Conservation (phyloP, 2,888 invertebrate genomes). For the Dendrolimus houi region DNA sequence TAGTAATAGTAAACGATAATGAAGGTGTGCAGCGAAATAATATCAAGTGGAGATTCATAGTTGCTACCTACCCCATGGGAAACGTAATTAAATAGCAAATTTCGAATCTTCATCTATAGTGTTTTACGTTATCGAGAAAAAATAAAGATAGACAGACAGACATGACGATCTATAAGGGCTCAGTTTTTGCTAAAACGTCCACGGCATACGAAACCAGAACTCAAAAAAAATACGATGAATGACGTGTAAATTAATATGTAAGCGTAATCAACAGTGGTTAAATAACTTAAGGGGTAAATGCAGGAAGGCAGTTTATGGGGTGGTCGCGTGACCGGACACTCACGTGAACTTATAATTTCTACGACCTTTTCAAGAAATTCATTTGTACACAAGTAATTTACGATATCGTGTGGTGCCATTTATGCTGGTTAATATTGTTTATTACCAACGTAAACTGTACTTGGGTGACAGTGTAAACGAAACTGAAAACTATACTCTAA, state of each 20-base stretch:
- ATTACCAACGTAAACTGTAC: conserved; percentile 10
- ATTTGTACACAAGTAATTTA: conserved; percentile 54
- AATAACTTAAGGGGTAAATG: conserved; percentile 49
- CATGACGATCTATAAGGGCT: no score
- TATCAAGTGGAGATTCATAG: no score
- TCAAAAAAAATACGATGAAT: neutral
- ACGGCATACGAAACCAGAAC: no score
- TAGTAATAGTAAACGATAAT: no score
- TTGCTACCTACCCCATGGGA: no score
- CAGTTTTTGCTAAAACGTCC: no score
- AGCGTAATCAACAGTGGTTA: conserved; percentile 28
- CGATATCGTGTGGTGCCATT: conserved; percentile 47
- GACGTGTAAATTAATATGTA: conserved; percentile 13
- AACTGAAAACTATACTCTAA: neutral
- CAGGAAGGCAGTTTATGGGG: conserved; percentile 37
- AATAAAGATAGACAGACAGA: no score
- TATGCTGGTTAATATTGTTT: conserved; percentile 46
- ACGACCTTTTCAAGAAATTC: conserved; percentile 72
- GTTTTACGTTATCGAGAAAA: no score
- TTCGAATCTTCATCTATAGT: no score
- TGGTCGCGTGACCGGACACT: conserved; percentile 59
- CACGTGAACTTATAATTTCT: conserved; percentile 67
- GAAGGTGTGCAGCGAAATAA: no score
- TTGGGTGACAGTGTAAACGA: neutral
- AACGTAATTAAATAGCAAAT: no score